Base-by-base conservation (phyloP, 2,113 vertebrate genomes). In the Thunnus maccoyii region DNA sequence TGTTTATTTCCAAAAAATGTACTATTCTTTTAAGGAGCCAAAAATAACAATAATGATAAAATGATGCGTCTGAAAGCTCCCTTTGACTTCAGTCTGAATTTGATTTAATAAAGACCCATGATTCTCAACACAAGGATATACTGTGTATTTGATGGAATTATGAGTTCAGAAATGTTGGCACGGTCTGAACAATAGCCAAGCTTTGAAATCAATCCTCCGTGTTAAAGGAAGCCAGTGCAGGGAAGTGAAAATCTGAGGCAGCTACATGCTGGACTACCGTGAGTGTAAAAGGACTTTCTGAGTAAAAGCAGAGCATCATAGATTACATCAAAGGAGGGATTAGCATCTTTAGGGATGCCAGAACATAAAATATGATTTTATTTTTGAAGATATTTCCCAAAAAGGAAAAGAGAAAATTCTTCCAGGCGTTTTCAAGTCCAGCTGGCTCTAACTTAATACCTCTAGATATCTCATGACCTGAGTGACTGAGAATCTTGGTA, bases 141-240 rank as follows among this genome's bases (percentile, higher is more conserved):
- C 27, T 41, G 36, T 41, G 6, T 7, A 41, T 41, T 7, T 41
- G 36, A 41, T 41, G 36, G 27, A 41, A 2, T 41, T 41, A 41
- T n/a, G 12, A 46, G 30, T 20, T 46, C 27, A 20, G 20, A 15
- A 20, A 12, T 27, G 22, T 10, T 16, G 50, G 3, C 36, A 11
- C 10, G 0, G 1, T 13, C 3, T n/a, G 5, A 22, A 50, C 5
- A 57, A 44, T 0, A 44, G 15, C 2, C 10, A 3, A 9, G 4
- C 36, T 11, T 25, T 1, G 18, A 6, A 54, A 46, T 44, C 50
- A 74, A 12, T 22, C 12, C 1, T 73, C 70, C 60, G 70, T 32
- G 70, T 32, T 47, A 47, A 25, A 22, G 47, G 4, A 36, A 22
- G 25, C 2, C 3, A 47, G 16, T 44, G 47, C 14, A 63, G 0